Evolutionary conservation across 2,113 vertebrate genomes (phyloP).

Genomic region (Willisornis vidua): DNA sequence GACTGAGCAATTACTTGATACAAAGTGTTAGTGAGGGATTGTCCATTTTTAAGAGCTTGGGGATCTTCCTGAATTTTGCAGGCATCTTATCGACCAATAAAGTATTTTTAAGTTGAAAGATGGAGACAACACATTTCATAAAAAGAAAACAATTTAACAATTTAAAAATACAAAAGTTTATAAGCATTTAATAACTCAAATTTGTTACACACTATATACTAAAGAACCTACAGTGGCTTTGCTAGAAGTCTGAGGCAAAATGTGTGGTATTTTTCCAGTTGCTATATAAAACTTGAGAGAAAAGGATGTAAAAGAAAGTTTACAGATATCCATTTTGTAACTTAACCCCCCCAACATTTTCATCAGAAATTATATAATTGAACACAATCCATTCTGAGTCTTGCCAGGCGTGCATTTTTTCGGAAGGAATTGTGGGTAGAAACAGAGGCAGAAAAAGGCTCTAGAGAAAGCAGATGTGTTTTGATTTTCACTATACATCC

Average conservation of each 20-base stretch:
- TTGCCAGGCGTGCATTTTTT: slow-evolving; percentile 19
- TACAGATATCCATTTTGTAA: background rate
- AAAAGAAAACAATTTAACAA: background rate
- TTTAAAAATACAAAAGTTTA: background rate
- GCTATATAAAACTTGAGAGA: background rate
- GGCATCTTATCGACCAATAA: background rate
- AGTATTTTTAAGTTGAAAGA: background rate
- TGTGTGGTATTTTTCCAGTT: background rate
- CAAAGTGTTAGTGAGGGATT: background rate
- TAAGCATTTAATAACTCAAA: background rate
- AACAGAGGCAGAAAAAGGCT: background rate
- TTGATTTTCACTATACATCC: background rate
- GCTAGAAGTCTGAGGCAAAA: background rate
- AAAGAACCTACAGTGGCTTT: background rate
- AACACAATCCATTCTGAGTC: background rate
- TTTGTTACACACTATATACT: background rate
- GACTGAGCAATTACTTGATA: background rate
- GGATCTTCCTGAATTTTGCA: background rate
- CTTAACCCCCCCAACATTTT: background rate
- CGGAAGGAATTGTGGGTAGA: background rate
- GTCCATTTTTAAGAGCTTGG: background rate
- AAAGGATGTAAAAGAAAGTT: background rate
- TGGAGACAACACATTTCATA: background rate
- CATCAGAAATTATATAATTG: slow-evolving; percentile 6
- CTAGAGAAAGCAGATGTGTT: slow-evolving; percentile 11